Evolutionary conservation across 2,113 vertebrate species (phyloP), one percentile per base, ranked within the genome.

Genomic region (Hippoglossus stenolepis): DNA sequence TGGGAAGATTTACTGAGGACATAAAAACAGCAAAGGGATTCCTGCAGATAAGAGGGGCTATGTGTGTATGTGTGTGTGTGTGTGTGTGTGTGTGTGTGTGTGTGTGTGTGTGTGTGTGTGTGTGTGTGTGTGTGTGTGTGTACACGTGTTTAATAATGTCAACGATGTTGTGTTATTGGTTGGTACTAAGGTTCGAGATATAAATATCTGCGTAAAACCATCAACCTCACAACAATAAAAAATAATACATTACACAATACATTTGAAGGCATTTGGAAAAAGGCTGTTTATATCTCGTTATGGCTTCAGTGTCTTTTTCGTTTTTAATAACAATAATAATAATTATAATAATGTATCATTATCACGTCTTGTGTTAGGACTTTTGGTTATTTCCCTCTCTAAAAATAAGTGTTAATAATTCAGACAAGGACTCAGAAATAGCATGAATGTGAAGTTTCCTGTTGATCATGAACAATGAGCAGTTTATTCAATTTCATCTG

Each of bases 1-100:
- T 54, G 51, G 21, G 77, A 83, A 84, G 89, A 91, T 92, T 91
- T 87, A 88, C 69, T 89, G 84, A 79, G 66, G 75, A 79, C 90
- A 86, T 63, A 81, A 83, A 89, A 77, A 77, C 86, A 89, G 89
- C 84, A 80, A 75, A 86, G 70, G 71, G 87, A 90, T 89, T 90
- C 84, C 83, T 88, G 49, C 26, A 84, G 85, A 91, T 88, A 86
- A 87, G 74, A 77, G 54, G 53, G 49, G 28, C 13, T 20, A 0
- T 72, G 21, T 54, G 51, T 26, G 61, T 75, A 49, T 58, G 72
- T 69, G 53, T 6, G 28, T 53, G 49, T 26, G 61, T 75, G 56
- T 54, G 68, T 69, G 53, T 72, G 21, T 54, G 51, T 26, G 61
- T 75, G 56, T 58, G 72, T 69, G 53, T 23, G 76, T 51, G 45